phyloP scores from a whole-genome alignment of 2,113 vertebrate genomes.

The Oncorhynchus tshawytscha region DNA sequence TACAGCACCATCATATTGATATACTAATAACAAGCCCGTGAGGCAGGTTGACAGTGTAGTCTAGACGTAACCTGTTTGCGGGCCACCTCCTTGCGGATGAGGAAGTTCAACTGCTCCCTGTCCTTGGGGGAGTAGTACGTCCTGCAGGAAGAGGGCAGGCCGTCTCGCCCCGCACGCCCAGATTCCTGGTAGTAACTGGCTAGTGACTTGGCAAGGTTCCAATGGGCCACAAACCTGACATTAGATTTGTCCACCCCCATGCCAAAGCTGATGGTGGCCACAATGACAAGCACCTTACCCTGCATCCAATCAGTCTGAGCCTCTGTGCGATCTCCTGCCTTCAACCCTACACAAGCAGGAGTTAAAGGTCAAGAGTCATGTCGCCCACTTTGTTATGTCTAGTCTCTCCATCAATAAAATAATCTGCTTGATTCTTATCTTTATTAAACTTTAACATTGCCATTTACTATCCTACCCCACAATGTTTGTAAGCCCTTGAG shows the following conservation, averaged over 20 bases:
- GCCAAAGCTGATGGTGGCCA: constrained; percentile 97
- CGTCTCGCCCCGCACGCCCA: constrained; percentile 92
- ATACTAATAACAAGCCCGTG: background rate
- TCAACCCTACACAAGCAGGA: constrained; percentile 76
- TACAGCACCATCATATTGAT: background rate
- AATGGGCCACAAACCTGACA: constrained; percentile 95
- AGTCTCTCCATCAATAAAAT: background rate
- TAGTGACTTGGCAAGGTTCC: constrained; percentile 96
- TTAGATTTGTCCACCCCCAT: constrained; percentile 98
- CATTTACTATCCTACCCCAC: background rate
- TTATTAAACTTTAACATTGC: background rate
- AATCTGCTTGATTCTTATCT: background rate
- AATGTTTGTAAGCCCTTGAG: background rate
- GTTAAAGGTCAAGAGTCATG: background rate
- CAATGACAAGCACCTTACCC: constrained; percentile 88
- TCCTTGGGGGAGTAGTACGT: constrained; percentile 91
- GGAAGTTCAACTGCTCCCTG: constrained; percentile 85
- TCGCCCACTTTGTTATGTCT: background rate
- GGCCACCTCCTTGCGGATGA: constrained; percentile 86
- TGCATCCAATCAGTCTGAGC: constrained; percentile 95
- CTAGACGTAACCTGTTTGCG: constrained; percentile 76
- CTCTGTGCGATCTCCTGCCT: constrained; percentile 81
- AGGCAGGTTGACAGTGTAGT: background rate
- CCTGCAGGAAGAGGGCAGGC: constrained; percentile 87
- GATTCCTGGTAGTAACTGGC: constrained; percentile 98